Percentiles rank a stretch among this genome's conserved stretches.
These are phyloP conservation scores for Lepidocyrtinus sp. DNA, from an alignment of 2,888 invertebrate genomes.

Conservation along the genomic window DNA sequence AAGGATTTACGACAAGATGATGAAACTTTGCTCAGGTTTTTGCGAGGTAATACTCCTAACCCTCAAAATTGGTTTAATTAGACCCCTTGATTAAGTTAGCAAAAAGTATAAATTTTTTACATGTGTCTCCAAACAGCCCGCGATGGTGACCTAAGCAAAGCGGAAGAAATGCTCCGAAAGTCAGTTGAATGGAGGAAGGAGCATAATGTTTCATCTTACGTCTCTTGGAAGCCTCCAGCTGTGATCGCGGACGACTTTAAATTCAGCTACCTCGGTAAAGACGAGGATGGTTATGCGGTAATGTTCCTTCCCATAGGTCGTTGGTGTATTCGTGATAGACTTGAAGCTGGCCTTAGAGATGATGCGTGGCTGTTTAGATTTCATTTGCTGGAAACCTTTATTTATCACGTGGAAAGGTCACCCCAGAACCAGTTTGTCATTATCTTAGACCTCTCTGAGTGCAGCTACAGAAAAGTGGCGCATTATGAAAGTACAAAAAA, in stretches of 20 bases:
- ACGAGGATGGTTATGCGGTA: constrained; percentile 60
- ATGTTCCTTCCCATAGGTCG: constrained; percentile 54
- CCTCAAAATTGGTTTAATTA: neutral
- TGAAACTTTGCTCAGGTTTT: constrained; percentile 50
- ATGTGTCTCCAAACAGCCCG: constrained; percentile 88
- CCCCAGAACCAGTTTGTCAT: constrained; percentile 47
- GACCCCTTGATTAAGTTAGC: neutral
- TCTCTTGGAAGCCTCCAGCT: constrained; percentile 50
- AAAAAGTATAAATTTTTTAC: constrained; percentile 50
- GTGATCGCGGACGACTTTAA: constrained; percentile 47
- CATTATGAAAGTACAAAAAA: constrained; percentile 58
- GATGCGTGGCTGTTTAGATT: constrained; percentile 54
- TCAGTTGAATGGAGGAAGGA: constrained; percentile 60
- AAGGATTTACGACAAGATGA: constrained; percentile 47
- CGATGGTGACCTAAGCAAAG: constrained; percentile 88
- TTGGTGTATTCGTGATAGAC: constrained; percentile 48
- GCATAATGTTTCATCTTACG: constrained; percentile 49
- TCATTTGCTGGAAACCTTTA: constrained; percentile 45
- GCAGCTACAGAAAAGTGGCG: constrained; percentile 52
- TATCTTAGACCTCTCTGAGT: constrained; percentile 51
- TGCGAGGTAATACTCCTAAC: constrained; percentile 49
- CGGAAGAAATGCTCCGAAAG: constrained; percentile 92
- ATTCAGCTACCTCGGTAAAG: constrained; percentile 49
- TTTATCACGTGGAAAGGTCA: constrained; percentile 37
- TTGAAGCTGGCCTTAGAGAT: constrained; percentile 45